Evolutionary conservation across 1,140 invertebrate genomes (phyloP), one percentile per base, ranked within the genome.

Genomic region (Brachionus plicatilis): DNA sequence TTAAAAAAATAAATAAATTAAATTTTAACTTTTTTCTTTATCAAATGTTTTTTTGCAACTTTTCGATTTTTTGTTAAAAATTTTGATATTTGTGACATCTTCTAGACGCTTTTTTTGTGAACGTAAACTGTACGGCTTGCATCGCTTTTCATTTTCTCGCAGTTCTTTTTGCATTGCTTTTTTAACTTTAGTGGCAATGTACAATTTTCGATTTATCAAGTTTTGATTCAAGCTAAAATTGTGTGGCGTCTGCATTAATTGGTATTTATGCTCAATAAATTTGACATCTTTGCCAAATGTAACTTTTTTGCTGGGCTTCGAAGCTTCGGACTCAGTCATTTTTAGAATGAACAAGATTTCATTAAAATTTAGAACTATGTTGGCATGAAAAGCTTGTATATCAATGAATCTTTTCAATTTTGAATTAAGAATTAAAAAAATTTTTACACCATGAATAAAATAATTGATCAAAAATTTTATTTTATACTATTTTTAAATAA

Each of bases 241-340:
- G n/a, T 41, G 9, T 72, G 68, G 68, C 5, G 68, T 72, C 33
- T 72, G 68, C 68, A 72, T 72, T 20, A 72, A 72, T 17, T 72
- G 68, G 41, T 72, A 72, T 20, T 72, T 72, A 43, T 72, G 41
- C 41, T 72, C 68, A 72, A 72, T 41, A 20, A 43, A 43, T 72
- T 17, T 41, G 1, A 72, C 68, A 72, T 72, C 68, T 17, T 41
- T n/a, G 29, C 14, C 2, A 24, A 72, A 72, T 72, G 33, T 41
- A 1, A 72, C 68, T 72, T 72, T 72, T 41, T 72, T 72, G 27
- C 3, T 29, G 33, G 17, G 37, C 12, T 68, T 68, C 12, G 12
- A 12, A 68, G 12, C 11, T 33, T 14, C 66, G 33, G 66, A 37
- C 66, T 68, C 66, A 0, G 8, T 9, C 53, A 60, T 60, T 60